These are phyloP conservation scores for Tringa solitaria DNA, from an alignment of 2,113 vertebrate genomes.

Conservation along the genomic window DNA sequence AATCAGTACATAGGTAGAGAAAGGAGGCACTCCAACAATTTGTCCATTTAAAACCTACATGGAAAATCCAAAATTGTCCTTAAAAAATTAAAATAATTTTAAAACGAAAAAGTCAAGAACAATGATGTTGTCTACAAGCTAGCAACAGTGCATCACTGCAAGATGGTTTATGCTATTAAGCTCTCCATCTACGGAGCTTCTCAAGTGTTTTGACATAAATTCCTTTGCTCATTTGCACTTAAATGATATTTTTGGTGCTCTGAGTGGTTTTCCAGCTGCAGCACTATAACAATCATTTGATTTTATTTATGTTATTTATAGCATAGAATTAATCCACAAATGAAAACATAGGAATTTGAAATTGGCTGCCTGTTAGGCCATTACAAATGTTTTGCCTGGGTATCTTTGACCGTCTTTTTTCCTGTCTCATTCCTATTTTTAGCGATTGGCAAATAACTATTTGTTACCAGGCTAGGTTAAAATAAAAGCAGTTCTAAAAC, in stretches of 20 bases:
- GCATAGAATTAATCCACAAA: background rate
- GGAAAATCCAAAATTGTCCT: background rate
- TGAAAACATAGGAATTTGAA: slow-evolving; percentile 1
- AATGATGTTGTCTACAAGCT: background rate
- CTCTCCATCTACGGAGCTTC: background rate
- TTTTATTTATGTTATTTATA: slow-evolving; percentile 29
- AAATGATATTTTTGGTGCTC: background rate
- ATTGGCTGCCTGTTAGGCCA: background rate
- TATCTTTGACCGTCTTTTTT: background rate
- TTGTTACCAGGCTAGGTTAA: background rate
- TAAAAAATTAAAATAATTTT: background rate
- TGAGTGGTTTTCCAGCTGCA: background rate
- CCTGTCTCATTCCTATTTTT: background rate
- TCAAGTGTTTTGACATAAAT: background rate
- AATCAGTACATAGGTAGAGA: background rate
- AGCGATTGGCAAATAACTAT: background rate
- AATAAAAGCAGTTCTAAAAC: background rate
- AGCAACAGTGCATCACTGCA: background rate
- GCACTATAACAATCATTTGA: background rate
- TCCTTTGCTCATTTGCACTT: slow-evolving; percentile 20
- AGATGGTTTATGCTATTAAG: slow-evolving; percentile 16
- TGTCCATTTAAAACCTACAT: background rate
- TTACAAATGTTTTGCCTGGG: background rate
- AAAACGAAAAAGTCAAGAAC: background rate
- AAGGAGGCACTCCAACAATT: background rate